Conservation (phyloP, 2,797 vertebrate species). For the Schizothorax lantsangensis region DNA sequence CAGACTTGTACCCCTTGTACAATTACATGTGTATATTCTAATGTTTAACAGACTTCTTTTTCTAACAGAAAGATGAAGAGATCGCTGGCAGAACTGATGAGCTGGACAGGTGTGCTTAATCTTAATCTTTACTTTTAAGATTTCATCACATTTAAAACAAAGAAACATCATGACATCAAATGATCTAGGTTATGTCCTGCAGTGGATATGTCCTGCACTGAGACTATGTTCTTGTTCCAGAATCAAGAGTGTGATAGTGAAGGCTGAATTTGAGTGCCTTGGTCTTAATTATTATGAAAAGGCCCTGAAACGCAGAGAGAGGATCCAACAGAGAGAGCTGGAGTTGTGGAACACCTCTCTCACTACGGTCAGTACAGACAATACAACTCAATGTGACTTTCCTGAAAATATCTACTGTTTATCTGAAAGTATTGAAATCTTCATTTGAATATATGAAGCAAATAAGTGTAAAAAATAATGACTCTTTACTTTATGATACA, state of each 20-base stretch:
- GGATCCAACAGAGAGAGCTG: constrained; percentile 58
- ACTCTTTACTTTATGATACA: not conserved
- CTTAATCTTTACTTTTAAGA: not conserved
- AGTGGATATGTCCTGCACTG: not conserved
- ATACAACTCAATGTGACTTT: not conserved
- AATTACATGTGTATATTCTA: not conserved
- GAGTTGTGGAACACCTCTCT: constrained; percentile 64
- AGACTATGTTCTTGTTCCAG: constrained; percentile 48
- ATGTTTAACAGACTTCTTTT: not conserved
- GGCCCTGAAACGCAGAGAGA: constrained; percentile 45
- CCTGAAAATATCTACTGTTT: not conserved
- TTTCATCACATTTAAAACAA: not conserved
- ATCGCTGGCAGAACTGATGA: constrained; percentile 45
- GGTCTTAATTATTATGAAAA: constrained; percentile 57
- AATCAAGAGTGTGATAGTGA: constrained; percentile 48
- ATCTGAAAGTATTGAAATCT: not conserved
- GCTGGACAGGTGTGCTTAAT: constrained; percentile 56
- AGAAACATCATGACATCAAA: not conserved
- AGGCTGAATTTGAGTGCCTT: constrained; percentile 63
- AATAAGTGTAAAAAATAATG: not conserved
- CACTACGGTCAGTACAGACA: constrained; percentile 65
- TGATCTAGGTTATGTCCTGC: not conserved
- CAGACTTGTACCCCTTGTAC: not conserved
- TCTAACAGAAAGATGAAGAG: constrained; percentile 53
- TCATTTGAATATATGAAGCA: not conserved